These are phyloP conservation scores for Carabus problematicus DNA, from an alignment of 2,888 invertebrate genomes.

Conservation along the genomic window DNA sequence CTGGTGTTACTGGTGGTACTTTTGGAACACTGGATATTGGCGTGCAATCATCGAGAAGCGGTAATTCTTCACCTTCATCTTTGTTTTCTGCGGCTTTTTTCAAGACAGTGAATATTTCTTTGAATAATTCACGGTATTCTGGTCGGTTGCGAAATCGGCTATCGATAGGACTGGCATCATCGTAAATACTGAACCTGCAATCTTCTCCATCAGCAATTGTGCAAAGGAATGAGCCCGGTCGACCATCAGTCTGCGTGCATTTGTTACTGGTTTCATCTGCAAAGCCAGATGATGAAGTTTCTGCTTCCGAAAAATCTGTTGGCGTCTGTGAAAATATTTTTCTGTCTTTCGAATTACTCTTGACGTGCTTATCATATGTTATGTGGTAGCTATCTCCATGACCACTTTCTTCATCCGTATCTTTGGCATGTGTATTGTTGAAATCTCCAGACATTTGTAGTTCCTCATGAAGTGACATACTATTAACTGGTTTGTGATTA, in stretches of 20 bases:
- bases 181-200: constrained; percentile 85
- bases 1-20: constrained; percentile 74
- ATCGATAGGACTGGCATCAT: constrained; percentile 77
- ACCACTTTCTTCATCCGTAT: constrained; percentile 71
- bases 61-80: constrained; percentile 79
- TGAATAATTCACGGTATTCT: constrained; percentile 80
- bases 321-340: constrained; percentile 76
- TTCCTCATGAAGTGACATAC: constrained; percentile 73
- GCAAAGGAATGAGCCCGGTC: constrained; percentile 82
- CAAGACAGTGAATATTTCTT: constrained; percentile 82
- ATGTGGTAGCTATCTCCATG: constrained; percentile 61
- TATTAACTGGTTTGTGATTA: constrained; percentile 62
- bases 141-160: constrained; percentile 83
- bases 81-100: constrained; percentile 86
- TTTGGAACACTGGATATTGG: constrained; percentile 58
- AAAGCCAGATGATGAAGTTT: constrained; percentile 84
- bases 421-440: constrained; percentile 66
- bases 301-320: constrained; percentile 84
- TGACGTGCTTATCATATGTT: constrained; percentile 48
- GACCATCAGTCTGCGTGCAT: constrained; percentile 80
- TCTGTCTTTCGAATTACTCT: constrained; percentile 62
- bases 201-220: constrained; percentile 87
- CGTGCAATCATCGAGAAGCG: constrained; percentile 71
- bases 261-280: constrained; percentile 86
- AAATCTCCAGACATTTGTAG: constrained; percentile 78